phyloP scores from a whole-genome alignment of 2,113 vertebrate species.

The Phycodurus eques region DNA sequence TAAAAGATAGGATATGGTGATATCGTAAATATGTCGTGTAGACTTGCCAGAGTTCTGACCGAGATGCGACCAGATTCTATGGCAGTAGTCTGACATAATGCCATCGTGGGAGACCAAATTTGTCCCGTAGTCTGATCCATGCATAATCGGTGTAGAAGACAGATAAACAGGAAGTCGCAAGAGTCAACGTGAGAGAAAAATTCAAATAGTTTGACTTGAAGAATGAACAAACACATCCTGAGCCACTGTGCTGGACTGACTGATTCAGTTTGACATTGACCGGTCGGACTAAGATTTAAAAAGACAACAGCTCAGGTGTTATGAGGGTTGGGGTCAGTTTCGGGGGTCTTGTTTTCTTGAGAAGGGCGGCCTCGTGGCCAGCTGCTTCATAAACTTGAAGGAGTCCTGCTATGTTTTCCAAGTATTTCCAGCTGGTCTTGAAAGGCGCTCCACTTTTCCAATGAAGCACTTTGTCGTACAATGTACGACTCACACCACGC shows the following conservation, averaged over 20 bases:
- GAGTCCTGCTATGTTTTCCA: too few species aligned
- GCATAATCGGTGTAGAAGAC: too few species aligned
- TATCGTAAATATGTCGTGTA: too few species aligned
- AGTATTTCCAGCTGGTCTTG: background rate
- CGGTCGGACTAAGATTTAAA: conserved; percentile 7
- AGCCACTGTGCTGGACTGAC: conserved; percentile 29
- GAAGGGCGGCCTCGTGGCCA: conserved; percentile 9
- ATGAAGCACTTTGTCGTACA: background rate
- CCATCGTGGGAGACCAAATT: too few species aligned
- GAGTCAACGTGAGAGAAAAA: background rate
- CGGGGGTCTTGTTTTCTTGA: conserved; percentile 37
- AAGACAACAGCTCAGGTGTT: conserved; percentile 21
- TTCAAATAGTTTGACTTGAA: too few species aligned
- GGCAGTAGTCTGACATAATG: too few species aligned
- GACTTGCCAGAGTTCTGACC: too few species aligned
- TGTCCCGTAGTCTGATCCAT: too few species aligned
- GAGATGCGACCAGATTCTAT: too few species aligned
- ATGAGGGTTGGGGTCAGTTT: background rate
- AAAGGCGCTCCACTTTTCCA: background rate
- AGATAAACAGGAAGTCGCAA: background rate
- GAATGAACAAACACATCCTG: background rate
- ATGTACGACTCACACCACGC: background rate
- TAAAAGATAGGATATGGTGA: too few species aligned
- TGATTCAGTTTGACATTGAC: conserved; percentile 43
- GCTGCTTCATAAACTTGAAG: background rate